These are phyloP conservation scores for Erpornis zantholeuca DNA, from an alignment of 2,113 vertebrate species.

Conservation along the genomic window DNA sequence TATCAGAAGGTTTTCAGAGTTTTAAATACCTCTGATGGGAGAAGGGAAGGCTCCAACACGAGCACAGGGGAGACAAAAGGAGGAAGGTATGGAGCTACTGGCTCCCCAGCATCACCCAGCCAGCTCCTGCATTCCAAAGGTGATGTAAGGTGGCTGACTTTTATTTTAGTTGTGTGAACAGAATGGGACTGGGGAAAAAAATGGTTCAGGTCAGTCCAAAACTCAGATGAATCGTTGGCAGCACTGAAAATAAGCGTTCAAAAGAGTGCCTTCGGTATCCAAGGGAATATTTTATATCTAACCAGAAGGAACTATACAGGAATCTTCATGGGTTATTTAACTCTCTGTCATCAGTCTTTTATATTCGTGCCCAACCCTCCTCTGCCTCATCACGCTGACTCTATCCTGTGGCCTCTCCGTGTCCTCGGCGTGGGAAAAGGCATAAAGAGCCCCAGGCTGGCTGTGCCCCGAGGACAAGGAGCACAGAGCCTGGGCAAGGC, in stretches of 20 bases:
- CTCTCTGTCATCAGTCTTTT: neutral
- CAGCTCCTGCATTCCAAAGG: neutral
- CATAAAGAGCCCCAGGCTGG: accelerated
- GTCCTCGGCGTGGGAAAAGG: neutral
- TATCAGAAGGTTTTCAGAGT: neutral
- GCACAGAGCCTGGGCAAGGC: neutral
- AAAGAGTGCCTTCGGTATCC: neutral
- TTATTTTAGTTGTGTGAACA: neutral
- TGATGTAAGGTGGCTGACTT: neutral
- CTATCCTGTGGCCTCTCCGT: accelerated
- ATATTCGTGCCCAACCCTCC: neutral
- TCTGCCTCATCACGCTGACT: neutral
- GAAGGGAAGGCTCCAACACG: neutral
- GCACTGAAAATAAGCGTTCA: neutral
- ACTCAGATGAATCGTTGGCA: neutral
- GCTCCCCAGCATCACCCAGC: neutral
- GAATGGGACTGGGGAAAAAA: neutral
- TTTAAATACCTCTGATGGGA: neutral
- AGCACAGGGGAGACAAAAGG: neutral
- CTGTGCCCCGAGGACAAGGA: neutral
- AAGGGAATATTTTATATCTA: neutral
- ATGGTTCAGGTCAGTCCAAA: neutral
- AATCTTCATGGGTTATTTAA: neutral
- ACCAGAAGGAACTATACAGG: neutral
- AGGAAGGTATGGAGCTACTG: neutral